A percentile compares a stretch with the other conserved stretches of the same genome.
Evolutionary conservation across 2,888 invertebrate species (phyloP).

Genomic region (Lithophane ornitopus): DNA sequence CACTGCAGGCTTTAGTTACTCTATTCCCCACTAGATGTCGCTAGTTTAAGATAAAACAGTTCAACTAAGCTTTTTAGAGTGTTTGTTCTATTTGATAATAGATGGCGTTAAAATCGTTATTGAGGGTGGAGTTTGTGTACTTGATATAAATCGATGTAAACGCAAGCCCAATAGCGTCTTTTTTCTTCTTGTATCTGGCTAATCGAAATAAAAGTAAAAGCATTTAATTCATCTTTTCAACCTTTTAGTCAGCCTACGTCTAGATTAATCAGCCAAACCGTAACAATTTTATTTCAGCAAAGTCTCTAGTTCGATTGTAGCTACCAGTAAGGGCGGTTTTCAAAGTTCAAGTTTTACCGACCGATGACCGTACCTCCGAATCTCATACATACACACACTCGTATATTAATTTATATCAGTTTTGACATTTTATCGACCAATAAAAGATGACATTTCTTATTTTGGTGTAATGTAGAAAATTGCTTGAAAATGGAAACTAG

Average conservation of each 20-base stretch:
- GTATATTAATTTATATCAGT: neutral
- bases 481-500: neutral
- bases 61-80: neutral
- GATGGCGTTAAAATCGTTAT: conserved; percentile 40
- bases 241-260: neutral
- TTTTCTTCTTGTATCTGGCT: neutral
- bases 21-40: conserved; percentile 75
- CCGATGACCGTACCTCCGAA: neutral
- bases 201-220: neutral
- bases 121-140: conserved; percentile 1
- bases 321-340: too few relatives aligned
- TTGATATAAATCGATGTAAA: neutral
- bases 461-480: neutral
- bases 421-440: too few relatives aligned
- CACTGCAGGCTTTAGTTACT: conserved; percentile 17
- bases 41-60: conserved; percentile 41
- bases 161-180: neutral
- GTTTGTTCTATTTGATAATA: conserved; percentile 38
- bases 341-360: too few relatives aligned
- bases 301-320: too few relatives aligned
- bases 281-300: neutral
- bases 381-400: neutral
- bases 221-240: neutral
- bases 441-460: too few relatives aligned
- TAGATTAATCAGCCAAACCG: neutral